These are phyloP conservation scores for Pogona vitticeps DNA, from an alignment of 2,113 vertebrate species.

Conservation along the genomic window DNA sequence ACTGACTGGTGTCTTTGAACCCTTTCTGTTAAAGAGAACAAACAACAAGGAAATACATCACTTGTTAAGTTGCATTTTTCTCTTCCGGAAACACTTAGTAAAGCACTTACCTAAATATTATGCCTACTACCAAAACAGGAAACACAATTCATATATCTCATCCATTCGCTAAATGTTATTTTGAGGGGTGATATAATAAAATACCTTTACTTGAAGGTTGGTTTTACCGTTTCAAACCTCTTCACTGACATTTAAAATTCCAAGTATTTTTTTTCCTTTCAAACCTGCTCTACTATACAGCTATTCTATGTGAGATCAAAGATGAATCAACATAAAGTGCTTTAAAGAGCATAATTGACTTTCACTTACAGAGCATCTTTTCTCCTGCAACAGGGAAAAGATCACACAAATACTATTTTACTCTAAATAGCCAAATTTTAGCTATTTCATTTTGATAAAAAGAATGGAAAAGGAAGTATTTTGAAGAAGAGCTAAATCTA, in stretches of 20 bases:
- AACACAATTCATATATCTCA: constrained; percentile 65
- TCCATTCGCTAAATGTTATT: constrained; percentile 66
- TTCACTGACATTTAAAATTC: constrained; percentile 46
- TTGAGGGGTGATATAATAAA: constrained; percentile 53
- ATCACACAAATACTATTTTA: constrained; percentile 6
- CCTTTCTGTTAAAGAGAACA: constrained; percentile 95
- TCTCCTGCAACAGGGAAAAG: background rate
- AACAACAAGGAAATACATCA: constrained; percentile 84
- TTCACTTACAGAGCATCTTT: rapidly evolving
- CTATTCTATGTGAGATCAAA: constrained; percentile 21
- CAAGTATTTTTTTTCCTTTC: constrained; percentile 44
- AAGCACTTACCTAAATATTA: constrained; percentile 83
- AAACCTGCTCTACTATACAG: constrained; percentile 35
- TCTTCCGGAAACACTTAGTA: constrained; percentile 83
- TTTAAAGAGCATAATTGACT: constrained; percentile 6
- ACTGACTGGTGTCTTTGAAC: constrained; percentile 99
- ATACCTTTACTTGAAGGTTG: constrained; percentile 28
- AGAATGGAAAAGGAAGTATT: constrained; percentile 5
- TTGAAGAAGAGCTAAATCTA: constrained; percentile 37
- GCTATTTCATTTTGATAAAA: constrained; percentile 31
- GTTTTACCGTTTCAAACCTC: constrained; percentile 52
- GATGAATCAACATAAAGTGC: constrained; percentile 46
- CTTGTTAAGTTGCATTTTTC: constrained; percentile 84
- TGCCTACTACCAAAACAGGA: constrained; percentile 66
- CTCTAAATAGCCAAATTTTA: constrained; percentile 39